Percentiles rank a stretch among this genome's conserved stretches.
Evolutionary conservation across 1,140 invertebrate genomes (phyloP).

Genomic region (Trigoniulus corallinus): DNA sequence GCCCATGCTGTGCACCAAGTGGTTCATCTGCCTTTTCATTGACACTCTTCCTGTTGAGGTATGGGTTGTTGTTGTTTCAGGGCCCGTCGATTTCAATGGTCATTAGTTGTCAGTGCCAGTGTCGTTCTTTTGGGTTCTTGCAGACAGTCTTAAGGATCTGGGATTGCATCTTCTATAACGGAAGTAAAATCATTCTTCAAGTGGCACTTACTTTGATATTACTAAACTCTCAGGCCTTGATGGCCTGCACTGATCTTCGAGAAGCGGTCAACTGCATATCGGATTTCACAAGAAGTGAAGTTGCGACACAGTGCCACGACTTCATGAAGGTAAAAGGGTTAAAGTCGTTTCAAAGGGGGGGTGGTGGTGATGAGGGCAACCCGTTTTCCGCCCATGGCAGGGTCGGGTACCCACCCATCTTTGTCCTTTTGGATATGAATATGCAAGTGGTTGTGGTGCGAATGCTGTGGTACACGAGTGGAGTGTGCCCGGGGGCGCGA

Average conservation of each 20-base stretch:
- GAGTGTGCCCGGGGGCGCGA: no score
- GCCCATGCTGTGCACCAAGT: constrained; percentile 76
- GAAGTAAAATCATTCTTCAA: constrained; percentile 68
- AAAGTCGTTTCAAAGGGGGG: no score
- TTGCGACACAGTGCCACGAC: constrained; percentile 57
- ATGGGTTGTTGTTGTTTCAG: constrained; percentile 7
- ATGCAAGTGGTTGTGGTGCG: no score
- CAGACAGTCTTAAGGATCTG: constrained; percentile 76
- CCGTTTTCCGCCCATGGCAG: constrained; percentile 6
- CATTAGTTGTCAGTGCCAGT: no score
- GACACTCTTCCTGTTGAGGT: constrained; percentile 80
- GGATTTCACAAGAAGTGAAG: constrained; percentile 48
- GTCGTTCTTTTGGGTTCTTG: constrained; percentile 13
- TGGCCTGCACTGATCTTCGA: constrained; percentile 54
- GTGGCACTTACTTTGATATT: constrained; percentile 70
- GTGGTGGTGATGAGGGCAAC: constrained; percentile 8
- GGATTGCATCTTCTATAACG: constrained; percentile 90
- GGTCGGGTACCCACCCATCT: no score
- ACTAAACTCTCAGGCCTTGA: constrained; percentile 45
- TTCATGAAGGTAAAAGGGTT: constrained; percentile 56
- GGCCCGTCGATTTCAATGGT: no score
- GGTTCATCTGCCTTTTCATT: constrained; percentile 83
- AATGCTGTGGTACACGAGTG: no score
- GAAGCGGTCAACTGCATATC: constrained; percentile 59
- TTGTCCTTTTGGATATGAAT: no score